phyloP scores from a whole-genome alignment of 2,113 vertebrate genomes.

The Oryzias melastigma region DNA sequence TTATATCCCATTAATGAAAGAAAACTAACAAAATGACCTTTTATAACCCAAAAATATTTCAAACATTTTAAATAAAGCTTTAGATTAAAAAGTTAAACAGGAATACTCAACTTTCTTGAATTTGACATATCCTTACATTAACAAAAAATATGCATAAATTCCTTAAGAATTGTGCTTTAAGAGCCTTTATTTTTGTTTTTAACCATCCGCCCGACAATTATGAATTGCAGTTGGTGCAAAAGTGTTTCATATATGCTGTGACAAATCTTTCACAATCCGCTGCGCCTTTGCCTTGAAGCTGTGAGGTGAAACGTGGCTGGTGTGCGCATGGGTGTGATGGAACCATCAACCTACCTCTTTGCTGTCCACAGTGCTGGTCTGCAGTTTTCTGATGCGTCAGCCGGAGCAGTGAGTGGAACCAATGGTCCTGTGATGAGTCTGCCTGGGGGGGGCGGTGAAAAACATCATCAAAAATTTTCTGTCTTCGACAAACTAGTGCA shows the following conservation, averaged over 20 bases:
- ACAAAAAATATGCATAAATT: no score
- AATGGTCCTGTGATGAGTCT: constrained; percentile 71
- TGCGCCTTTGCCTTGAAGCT: constrained; percentile 13
- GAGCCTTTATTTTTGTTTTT: constrained; percentile 3
- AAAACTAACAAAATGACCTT: no score
- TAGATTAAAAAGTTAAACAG: no score
- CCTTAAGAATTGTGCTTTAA: no score
- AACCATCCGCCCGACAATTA: background rate
- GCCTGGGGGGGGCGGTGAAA: constrained; percentile 78
- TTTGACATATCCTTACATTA: no score
- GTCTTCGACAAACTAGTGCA: constrained; percentile 60
- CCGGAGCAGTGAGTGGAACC: constrained; percentile 66
- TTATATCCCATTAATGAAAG: no score
- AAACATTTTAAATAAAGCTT: no score
- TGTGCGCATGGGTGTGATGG: constrained; percentile 9
- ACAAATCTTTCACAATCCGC: constrained; percentile 19
- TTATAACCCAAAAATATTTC: no score
- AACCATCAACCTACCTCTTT: constrained; percentile 24
- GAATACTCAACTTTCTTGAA: no score
- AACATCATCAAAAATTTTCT: constrained; percentile 74
- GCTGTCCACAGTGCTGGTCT: constrained; percentile 41
- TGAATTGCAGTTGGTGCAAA: background rate
- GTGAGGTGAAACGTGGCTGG: constrained; percentile 17
- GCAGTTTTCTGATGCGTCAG: constrained; percentile 59
- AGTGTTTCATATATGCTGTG: constrained; percentile 9